phyloP scores from a whole-genome alignment of 1,140 invertebrate genomes.

The Chrysoperla carnea region DNA sequence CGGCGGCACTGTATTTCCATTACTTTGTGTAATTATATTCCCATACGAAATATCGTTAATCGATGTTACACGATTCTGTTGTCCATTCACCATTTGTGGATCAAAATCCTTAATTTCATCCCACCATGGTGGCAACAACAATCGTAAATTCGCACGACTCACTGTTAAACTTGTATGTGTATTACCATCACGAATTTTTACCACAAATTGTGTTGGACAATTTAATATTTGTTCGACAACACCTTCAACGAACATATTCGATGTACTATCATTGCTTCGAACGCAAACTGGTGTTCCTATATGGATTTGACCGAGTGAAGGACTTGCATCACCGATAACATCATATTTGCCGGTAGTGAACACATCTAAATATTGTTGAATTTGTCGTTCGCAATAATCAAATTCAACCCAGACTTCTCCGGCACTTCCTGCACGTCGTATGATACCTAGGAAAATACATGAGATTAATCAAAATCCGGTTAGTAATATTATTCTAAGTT shows the following conservation, averaged over 20 bases:
- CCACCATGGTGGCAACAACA: conserved; percentile 84
- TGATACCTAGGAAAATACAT: conserved; percentile 20
- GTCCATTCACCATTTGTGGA: background rate
- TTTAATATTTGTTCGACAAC: conserved; percentile 53
- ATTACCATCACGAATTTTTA: conserved; percentile 39
- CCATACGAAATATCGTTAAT: too few relatives aligned
- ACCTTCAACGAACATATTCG: conserved; percentile 67
- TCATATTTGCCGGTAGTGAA: conserved; percentile 64
- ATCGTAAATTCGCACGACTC: conserved; percentile 72
- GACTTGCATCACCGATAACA: conserved; percentile 85
- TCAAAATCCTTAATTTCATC: conserved; percentile 73
- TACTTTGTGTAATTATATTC: too few relatives aligned
- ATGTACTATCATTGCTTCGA: conserved; percentile 25
- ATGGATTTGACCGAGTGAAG: conserved; percentile 54
- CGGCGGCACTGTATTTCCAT: too few relatives aligned
- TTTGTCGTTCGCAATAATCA: conserved; percentile 42
- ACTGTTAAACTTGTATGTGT: conserved; percentile 30
- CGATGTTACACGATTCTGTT: background rate
- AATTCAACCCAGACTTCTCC: conserved; percentile 54
- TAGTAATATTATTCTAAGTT: too few relatives aligned
- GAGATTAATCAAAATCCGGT: too few relatives aligned
- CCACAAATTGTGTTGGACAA: conserved; percentile 55
- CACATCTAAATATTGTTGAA: conserved; percentile 43
- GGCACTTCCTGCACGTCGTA: conserved; percentile 32
- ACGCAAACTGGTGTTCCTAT: conserved; percentile 28